These are phyloP conservation scores for Chrysochloris asiatica DNA, from an alignment of 2,113 vertebrate genomes.

Conservation along the genomic window DNA sequence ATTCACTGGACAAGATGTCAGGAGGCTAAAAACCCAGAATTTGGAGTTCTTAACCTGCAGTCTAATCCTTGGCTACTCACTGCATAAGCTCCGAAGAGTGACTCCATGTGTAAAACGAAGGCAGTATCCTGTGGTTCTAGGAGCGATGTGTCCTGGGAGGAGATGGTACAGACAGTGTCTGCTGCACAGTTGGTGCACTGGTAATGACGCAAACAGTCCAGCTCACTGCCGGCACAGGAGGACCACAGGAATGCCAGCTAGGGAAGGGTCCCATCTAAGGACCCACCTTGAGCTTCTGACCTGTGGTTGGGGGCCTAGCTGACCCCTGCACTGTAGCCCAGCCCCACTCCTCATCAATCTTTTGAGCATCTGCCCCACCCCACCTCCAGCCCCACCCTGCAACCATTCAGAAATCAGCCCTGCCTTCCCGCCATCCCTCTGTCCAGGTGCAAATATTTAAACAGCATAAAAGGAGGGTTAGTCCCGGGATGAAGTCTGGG, in stretches of 20 bases:
- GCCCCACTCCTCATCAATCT: neutral
- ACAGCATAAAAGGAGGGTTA: slow-evolving; percentile 18
- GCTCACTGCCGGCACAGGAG: neutral
- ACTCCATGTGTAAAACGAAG: too few species aligned
- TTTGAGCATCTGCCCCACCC: neutral
- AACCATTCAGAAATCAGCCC: neutral
- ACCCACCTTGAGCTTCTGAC: neutral
- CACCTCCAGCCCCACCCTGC: neutral
- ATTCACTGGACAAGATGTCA: neutral
- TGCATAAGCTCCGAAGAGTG: too few species aligned
- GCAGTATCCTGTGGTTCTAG: too few species aligned
- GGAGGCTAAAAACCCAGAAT: neutral
- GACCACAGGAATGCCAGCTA: neutral
- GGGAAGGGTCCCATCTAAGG: accelerated
- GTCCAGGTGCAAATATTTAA: slow-evolving; percentile 69
- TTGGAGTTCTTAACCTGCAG: neutral
- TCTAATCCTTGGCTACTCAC: neutral
- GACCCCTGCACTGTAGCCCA: neutral
- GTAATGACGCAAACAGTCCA: neutral
- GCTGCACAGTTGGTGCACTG: neutral
- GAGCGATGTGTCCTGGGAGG: neutral
- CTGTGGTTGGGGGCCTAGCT: too few species aligned
- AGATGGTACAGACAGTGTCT: neutral
- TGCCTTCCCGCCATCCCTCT: accelerated
- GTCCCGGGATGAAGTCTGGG: neutral